Evolutionary conservation across 2,113 vertebrate genomes (phyloP).

Genomic region (Neolamprologus falcicula): DNA sequence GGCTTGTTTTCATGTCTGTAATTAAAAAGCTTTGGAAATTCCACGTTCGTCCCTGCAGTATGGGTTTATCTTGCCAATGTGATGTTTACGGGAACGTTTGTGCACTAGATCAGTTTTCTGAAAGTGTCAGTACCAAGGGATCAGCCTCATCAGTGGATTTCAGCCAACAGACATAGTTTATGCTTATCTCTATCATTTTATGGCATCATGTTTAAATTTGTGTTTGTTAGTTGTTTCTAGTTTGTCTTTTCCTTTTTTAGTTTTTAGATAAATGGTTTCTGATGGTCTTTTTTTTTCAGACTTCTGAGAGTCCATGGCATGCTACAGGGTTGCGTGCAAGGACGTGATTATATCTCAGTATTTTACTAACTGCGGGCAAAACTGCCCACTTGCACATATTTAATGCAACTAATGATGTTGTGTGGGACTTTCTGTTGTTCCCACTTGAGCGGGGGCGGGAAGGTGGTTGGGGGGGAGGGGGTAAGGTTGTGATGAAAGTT

Average conservation of each 20-base stretch:
- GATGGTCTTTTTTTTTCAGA: neutral
- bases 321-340: conserved; percentile 25
- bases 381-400: neutral
- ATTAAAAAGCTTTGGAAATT: neutral
- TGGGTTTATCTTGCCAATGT: neutral
- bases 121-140: neutral
- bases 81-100: neutral
- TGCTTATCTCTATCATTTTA: neutral
- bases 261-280: neutral
- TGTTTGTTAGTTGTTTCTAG: neutral
- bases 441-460: neutral
- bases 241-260: neutral
- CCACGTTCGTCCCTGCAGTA: neutral
- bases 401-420: neutral
- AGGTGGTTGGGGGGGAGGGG: accelerated
- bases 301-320: neutral
- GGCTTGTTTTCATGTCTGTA: neutral
- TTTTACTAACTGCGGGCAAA: neutral
- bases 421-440: neutral
- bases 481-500: neutral
- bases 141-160: neutral
- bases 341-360: conserved; percentile 25
- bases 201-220: neutral
- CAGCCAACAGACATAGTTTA: neutral
- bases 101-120: neutral